Percentiles rank a stretch among this genome's conserved stretches.
Evolutionary conservation across 2,797 vertebrate species (phyloP).

Genomic region (Acipenser ruthenus): DNA sequence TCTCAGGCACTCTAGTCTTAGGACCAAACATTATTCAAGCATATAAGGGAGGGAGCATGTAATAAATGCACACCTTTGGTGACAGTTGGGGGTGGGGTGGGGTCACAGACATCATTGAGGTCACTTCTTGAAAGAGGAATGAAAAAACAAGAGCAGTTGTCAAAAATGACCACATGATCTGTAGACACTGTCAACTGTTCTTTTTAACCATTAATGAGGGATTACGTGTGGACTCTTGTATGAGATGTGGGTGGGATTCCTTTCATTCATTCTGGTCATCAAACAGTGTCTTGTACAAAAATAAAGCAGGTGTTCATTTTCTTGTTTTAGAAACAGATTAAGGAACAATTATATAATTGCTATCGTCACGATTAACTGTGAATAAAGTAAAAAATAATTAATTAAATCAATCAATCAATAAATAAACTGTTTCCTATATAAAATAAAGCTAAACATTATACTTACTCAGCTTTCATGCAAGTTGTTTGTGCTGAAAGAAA

Average conservation of each 20-base stretch:
- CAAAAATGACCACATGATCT: constrained; percentile 6
- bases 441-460: no score
- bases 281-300: constrained; percentile 9
- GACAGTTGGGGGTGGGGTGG: no score
- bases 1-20: no score
- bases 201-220: constrained; percentile 5
- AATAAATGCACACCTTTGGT: no score
- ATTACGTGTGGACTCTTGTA: background rate
- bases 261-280: constrained; percentile 11
- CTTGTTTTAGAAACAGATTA: constrained; percentile 6
- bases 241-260: constrained; percentile 1
- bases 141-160: constrained; percentile 5
- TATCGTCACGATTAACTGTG: background rate
- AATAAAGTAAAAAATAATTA: no score
- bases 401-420: no score
- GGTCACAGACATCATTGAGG: no score
- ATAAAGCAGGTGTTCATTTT: constrained; percentile 13
- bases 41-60: no score
- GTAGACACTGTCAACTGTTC: constrained; percentile 4
- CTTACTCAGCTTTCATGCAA: no score
- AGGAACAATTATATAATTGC: background rate
- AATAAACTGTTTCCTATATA: no score
- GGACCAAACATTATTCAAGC: no score
- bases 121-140: constrained; percentile 1
- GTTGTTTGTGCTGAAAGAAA: no score